These are phyloP conservation scores for Pinna nobilis DNA, from an alignment of 1,140 invertebrate species.

Conservation along the genomic window DNA sequence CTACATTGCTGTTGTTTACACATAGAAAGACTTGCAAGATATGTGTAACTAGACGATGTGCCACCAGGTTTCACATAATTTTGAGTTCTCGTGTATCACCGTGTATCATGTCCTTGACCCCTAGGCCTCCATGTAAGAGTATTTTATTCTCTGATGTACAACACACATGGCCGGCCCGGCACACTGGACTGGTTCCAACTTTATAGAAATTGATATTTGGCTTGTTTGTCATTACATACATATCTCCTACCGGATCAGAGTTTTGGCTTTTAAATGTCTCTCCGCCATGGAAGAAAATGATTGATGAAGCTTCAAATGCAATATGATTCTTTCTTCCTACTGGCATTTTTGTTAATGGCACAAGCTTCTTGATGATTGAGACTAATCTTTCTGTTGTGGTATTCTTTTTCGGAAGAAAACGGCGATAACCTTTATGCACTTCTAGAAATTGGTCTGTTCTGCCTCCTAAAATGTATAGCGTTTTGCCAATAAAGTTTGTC, in stretches of 20 bases:
- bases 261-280: slow-evolving; percentile 66
- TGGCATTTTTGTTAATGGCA: slow-evolving; percentile 60
- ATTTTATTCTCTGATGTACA: slow-evolving; percentile 48
- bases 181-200: slow-evolving; percentile 51
- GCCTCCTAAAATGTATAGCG: slow-evolving; percentile 64
- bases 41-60: too few relatives aligned
- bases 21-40: too few relatives aligned
- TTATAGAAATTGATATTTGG: slow-evolving; percentile 53
- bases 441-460: slow-evolving; percentile 66
- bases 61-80: slow-evolving; percentile 22
- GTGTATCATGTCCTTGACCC: slow-evolving; percentile 41
- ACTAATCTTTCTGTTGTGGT: slow-evolving; percentile 29
- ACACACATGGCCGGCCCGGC: slow-evolving; percentile 63
- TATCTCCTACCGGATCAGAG: slow-evolving; percentile 66
- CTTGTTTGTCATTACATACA: slow-evolving; percentile 58
- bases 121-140: slow-evolving; percentile 66
- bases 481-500: slow-evolving; percentile 50
- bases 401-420: slow-evolving; percentile 2
- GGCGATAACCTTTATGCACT: slow-evolving; percentile 40
- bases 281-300: slow-evolving; percentile 67
- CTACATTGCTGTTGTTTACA: too few relatives aligned
- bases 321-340: slow-evolving; percentile 63
- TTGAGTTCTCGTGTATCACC: slow-evolving; percentile 51
- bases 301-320: slow-evolving; percentile 42
- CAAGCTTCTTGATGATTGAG: slow-evolving; percentile 18